A percentile compares a stretch with the other conserved stretches of the same genome.
Evolutionary conservation across 2,888 invertebrate species (phyloP).

Genomic region (Troides aeacus): DNA sequence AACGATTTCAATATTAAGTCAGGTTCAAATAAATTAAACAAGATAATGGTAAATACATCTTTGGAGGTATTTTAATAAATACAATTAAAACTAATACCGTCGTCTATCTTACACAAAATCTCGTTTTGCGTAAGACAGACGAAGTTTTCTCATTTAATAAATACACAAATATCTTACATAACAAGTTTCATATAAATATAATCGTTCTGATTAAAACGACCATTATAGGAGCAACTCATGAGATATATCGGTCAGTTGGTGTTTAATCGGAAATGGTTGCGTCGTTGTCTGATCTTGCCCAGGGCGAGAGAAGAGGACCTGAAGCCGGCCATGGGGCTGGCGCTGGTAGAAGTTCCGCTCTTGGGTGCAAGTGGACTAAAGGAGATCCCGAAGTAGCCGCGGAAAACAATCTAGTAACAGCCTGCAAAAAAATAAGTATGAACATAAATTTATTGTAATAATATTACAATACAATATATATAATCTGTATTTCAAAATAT

Average conservation of each 20-base stretch:
- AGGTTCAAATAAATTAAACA: constrained; percentile 5
- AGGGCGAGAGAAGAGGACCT: constrained; percentile 66
- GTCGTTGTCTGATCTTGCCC: constrained; percentile 71
- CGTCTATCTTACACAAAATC: constrained; percentile 65
- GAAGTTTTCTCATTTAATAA: constrained; percentile 38
- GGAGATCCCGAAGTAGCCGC: constrained; percentile 59
- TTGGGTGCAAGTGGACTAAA: constrained; percentile 67
- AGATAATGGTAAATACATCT: constrained; percentile 6
- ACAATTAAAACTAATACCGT: constrained; percentile 37
- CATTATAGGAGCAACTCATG: background rate
- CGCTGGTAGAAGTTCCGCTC: constrained; percentile 64
- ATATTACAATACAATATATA: no score
- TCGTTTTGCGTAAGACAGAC: constrained; percentile 61
- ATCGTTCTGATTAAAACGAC: background rate
- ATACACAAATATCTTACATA: constrained; percentile 20
- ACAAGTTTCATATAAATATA: background rate
- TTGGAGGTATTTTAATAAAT: constrained; percentile 32
- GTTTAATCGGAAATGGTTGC: constrained; percentile 62
- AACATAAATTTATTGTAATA: background rate
- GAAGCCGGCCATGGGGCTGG: constrained; percentile 68
- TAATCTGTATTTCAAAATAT: no score
- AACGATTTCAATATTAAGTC: background rate
- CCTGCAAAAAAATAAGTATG: constrained; percentile 46
- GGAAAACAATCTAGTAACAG: constrained; percentile 64
- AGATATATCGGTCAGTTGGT: background rate